Evolutionary conservation across 2,888 invertebrate genomes (phyloP).

Genomic region (Leucozona laternaria): DNA sequence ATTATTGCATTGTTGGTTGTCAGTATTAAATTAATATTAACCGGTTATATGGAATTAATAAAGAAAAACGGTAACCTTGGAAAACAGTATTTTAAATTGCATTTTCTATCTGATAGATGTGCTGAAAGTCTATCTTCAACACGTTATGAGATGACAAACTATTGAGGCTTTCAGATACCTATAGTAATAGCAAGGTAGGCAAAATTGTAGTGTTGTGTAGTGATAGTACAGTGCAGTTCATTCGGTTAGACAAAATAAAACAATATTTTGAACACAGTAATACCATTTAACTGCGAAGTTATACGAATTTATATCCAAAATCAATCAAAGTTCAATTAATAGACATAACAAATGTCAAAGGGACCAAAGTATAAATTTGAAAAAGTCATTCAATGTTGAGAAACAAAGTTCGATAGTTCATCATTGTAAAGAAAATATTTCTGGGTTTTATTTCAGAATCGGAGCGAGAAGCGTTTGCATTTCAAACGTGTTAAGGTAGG

Average conservation of each 20-base stretch:
- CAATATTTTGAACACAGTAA: no score
- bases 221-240: neutral
- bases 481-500: no score
- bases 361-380: no score
- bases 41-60: neutral
- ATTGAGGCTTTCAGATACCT: neutral
- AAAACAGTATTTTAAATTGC: neutral
- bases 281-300: no score
- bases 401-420: no score
- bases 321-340: no score
- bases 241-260: neutral
- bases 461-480: no score
- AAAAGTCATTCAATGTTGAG: no score
- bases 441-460: no score
- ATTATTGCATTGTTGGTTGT: neutral
- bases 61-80: neutral
- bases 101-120: neutral
- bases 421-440: no score
- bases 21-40: neutral
- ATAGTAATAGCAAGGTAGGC: neutral
- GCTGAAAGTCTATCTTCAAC: neutral
- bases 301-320: no score
- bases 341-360: no score
- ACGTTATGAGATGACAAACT: neutral
- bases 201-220: neutral